Conservation (phyloP, 2,113 vertebrate genomes). For the Lamprologus lemairii region DNA sequence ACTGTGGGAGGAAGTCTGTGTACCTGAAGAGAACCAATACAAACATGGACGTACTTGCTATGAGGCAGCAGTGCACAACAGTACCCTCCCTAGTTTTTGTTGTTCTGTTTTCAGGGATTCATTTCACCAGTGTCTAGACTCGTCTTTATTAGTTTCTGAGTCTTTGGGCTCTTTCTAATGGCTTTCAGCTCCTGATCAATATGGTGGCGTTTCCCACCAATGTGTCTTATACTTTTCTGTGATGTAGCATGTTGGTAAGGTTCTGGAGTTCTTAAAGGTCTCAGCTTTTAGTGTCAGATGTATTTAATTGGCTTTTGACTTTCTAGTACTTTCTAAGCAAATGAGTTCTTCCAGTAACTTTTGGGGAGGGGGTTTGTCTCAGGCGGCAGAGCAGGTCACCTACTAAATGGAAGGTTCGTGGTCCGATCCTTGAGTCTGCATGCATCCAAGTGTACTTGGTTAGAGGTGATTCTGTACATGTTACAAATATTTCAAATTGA, state of each 20-base stretch:
- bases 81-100: fast-evolving
- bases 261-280: not conserved
- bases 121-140: not conserved
- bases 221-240: not conserved
- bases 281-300: not conserved
- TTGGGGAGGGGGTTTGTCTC: not conserved
- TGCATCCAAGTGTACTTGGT: not conserved
- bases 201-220: not conserved
- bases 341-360: not conserved
- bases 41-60: not conserved
- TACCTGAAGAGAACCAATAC: not conserved
- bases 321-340: not conserved
- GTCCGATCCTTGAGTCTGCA: not conserved
- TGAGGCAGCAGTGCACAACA: not conserved
- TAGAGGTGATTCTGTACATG: not conserved
- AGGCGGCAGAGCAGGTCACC: not conserved
- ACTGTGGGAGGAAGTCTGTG: not conserved
- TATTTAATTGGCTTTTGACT: not conserved
- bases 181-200: not conserved
- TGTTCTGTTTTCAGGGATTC: not conserved
- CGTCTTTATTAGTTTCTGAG: not conserved
- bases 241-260: not conserved
- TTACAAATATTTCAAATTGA: not conserved
- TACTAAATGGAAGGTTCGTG: not conserved
- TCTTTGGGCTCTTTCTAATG: not conserved